Conservation (phyloP, 2,888 invertebrate genomes). For the Ectemnius continuus region DNA sequence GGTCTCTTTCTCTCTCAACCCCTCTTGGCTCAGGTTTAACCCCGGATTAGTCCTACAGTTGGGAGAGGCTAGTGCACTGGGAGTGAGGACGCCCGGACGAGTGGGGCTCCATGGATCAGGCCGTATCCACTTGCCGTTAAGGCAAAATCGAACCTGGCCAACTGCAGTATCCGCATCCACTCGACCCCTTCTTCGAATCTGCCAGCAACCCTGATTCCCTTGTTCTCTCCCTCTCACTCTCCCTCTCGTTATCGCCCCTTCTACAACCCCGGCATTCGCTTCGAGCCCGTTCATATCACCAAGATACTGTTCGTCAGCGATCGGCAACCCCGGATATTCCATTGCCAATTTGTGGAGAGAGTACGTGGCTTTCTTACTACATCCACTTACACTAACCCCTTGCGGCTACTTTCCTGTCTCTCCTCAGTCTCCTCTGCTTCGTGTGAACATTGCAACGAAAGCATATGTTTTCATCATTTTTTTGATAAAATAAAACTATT, state of each 20-base stretch:
- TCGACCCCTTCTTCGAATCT: conserved; percentile 49
- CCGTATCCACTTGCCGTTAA: conserved; percentile 57
- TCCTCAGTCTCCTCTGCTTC: no score
- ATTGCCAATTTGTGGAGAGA: conserved; percentile 50
- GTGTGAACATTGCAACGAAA: no score
- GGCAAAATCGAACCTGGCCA: conserved; percentile 60
- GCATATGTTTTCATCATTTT: no score
- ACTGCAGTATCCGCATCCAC: conserved; percentile 64
- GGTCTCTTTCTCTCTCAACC: conserved; percentile 11
- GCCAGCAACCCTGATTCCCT: conserved; percentile 21
- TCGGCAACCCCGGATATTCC: conserved; percentile 33
- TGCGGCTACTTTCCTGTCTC: no score
- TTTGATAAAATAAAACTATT: no score
- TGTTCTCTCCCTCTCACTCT: conserved; percentile 18
- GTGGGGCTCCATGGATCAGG: conserved; percentile 57
- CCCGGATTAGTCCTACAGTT: conserved; percentile 59
- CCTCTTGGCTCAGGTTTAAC: conserved; percentile 45
- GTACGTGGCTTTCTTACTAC: conserved; percentile 30
- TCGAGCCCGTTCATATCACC: conserved; percentile 1
- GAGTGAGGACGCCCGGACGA: conserved; percentile 26
- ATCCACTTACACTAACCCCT: conserved; percentile 11
- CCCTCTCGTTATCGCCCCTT: conserved; percentile 14
- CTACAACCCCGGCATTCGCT: conserved; percentile 6
- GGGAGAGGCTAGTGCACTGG: conserved; percentile 19
- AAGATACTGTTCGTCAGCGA: conserved; percentile 37